Percentiles rank a stretch among this genome's conserved stretches.
These are phyloP conservation scores for Lithobius niger DNA, from an alignment of 1,140 invertebrate species.

Conservation along the genomic window DNA sequence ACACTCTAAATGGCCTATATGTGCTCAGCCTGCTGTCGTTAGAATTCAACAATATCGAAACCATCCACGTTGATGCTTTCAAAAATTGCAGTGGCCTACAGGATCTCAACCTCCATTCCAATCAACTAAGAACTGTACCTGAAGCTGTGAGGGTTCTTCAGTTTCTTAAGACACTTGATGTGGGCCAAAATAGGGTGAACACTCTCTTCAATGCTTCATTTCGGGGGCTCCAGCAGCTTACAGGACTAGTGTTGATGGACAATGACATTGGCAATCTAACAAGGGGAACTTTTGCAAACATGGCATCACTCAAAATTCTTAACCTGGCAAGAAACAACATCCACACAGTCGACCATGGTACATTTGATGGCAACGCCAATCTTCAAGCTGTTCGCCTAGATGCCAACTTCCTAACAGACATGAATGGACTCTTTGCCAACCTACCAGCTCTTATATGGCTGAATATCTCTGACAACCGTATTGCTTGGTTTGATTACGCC, in stretches of 20 bases:
- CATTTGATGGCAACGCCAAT: conserved; percentile 61
- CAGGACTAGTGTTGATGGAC: conserved; percentile 71
- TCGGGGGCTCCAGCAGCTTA: conserved; percentile 57
- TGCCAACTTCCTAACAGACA: conserved; percentile 67
- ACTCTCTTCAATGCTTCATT: conserved; percentile 63
- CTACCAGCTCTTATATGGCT: conserved; percentile 70
- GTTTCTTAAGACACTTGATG: conserved; percentile 58
- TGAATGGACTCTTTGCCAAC: conserved; percentile 68
- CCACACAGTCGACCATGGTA: conserved; percentile 58
- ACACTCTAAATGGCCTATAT: conserved; percentile 60
- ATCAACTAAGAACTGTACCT: conserved; percentile 56
- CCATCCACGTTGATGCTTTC: conserved; percentile 63
- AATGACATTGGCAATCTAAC: conserved; percentile 77
- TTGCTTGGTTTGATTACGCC: conserved; percentile 80
- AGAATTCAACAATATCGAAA: conserved; percentile 61
- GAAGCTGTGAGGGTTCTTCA: conserved; percentile 56
- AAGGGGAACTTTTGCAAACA: conserved; percentile 58
- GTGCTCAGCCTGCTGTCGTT: conserved; percentile 60
- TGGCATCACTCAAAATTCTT: conserved; percentile 69
- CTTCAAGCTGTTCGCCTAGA: conserved; percentile 75
- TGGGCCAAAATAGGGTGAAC: conserved; percentile 64
- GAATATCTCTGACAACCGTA: conserved; percentile 79
- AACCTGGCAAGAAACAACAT: conserved; percentile 79
- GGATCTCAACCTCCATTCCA: conserved; percentile 69
- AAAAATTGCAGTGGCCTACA: conserved; percentile 61